These are phyloP conservation scores for Xiphorhynchus erythropygius DNA, from an alignment of 2,797 vertebrate genomes.

Conservation along the genomic window DNA sequence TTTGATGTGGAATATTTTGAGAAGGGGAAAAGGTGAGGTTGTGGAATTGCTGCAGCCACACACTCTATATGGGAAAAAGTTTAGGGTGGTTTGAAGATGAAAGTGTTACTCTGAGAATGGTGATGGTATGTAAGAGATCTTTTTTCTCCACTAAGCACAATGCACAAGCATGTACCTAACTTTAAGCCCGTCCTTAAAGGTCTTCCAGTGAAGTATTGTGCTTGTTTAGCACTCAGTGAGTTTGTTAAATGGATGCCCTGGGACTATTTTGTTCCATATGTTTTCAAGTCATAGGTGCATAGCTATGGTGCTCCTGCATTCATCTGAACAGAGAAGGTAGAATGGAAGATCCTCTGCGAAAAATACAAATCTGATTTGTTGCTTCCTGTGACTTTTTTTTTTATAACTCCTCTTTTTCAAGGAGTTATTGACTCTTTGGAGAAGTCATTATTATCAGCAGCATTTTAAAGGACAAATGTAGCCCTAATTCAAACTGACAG, in stretches of 20 bases:
- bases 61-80: background rate
- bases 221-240: background rate
- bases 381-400: background rate
- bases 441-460: conserved; percentile 40
- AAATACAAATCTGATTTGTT: background rate
- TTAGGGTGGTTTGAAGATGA: background rate
- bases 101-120: background rate
- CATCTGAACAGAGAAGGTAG: background rate
- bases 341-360: background rate
- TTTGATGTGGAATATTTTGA: background rate
- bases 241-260: background rate
- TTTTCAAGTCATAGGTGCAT: background rate
- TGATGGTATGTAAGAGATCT: background rate
- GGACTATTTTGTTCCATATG: background rate
- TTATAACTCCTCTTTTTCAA: background rate
- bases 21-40: background rate
- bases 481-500: conserved; percentile 51
- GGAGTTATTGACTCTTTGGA: conserved; percentile 24
- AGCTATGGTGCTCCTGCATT: background rate
- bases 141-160: background rate
- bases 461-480: conserved; percentile 35
- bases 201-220: background rate
- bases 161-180: background rate
- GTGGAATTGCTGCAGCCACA: background rate
- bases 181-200: background rate